Evolutionary conservation across 2,797 vertebrate genomes (phyloP), one percentile per base, ranked within the genome.

Genomic region (Thaleichthys pacificus): DNA sequence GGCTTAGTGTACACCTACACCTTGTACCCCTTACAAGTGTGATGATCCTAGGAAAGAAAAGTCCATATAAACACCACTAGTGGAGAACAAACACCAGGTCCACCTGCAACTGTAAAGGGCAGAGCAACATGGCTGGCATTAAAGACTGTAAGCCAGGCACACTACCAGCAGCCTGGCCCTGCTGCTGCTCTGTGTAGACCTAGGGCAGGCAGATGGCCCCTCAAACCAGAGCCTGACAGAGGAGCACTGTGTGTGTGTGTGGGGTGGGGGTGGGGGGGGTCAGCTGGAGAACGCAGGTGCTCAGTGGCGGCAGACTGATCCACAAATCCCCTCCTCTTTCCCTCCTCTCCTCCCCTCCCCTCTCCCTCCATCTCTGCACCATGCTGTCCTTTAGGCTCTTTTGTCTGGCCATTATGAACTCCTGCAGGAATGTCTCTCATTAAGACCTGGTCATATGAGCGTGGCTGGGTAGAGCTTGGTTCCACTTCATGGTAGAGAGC

Each of bases 261-360:
- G 51, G 17, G 28, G 61, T 28, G 35, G n/a, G 35, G 54, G 56
- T n/a, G 67, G 56, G 49, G 54, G 26, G 69, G 47, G 63, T 73
- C 62, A 56, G 42, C 56, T 54, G 47, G 68, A 67, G 60, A 57
- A 61, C 67, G 67, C 71, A 62, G 71, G 70, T 77, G 66, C 70
- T 61, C 17, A 26, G 65, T 24, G 21, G 26, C n/a, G 12, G 57
- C 28, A 72, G 61, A 66, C 8, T 26, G 62, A 63, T 60, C 54
- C 51, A n/a, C 51, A 17, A n/a, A 56, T 58, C 71, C 28, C 4
- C 24, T 42, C 51, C 51, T 51, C 30, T 49, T 21, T 14, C 42
- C 14, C 9, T 22, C 11, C 60, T 30, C 26, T 8, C 30, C 67
- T 35, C 67, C 51, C 30, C 67, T 35, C 67, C 51, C 26, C n/a